Conservation (phyloP, 2,113 vertebrate species). For the Glaucidium brasilianum region DNA sequence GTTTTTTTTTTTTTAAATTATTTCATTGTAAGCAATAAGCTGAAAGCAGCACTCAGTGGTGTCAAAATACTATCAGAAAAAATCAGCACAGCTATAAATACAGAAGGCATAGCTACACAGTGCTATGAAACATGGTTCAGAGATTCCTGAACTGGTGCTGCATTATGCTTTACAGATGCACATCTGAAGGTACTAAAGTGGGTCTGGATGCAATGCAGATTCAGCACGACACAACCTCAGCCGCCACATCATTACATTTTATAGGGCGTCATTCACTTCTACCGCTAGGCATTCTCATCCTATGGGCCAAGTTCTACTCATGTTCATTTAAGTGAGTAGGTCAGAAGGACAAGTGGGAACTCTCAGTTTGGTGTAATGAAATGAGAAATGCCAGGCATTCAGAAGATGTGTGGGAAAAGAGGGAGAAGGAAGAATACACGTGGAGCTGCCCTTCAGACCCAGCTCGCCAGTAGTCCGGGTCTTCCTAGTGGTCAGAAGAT, state of each 20-base stretch:
- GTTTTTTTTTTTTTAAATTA: neutral
- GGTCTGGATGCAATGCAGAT: neutral
- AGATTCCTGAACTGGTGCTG: neutral
- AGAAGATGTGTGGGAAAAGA: neutral
- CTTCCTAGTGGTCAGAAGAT: neutral
- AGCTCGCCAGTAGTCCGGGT: neutral
- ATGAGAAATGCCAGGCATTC: neutral
- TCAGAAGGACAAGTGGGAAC: neutral
- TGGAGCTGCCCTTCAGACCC: neutral
- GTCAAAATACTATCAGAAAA: neutral
- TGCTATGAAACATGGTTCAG: neutral
- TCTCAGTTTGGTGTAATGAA: neutral
- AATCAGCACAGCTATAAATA: neutral
- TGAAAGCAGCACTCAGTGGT: neutral
- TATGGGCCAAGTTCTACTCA: neutral
- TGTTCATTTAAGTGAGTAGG: neutral
- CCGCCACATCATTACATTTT: neutral
- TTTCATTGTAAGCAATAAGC: neutral
- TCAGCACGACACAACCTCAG: neutral
- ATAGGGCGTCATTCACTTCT: neutral
- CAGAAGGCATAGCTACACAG: neutral
- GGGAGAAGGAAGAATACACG: accelerated
- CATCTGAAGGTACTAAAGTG: neutral
- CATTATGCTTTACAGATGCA: neutral
- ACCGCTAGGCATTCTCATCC: neutral